Evolutionary conservation across 2,113 vertebrate species (phyloP), one percentile per base, ranked within the genome.

Genomic region (Stegastes partitus): DNA sequence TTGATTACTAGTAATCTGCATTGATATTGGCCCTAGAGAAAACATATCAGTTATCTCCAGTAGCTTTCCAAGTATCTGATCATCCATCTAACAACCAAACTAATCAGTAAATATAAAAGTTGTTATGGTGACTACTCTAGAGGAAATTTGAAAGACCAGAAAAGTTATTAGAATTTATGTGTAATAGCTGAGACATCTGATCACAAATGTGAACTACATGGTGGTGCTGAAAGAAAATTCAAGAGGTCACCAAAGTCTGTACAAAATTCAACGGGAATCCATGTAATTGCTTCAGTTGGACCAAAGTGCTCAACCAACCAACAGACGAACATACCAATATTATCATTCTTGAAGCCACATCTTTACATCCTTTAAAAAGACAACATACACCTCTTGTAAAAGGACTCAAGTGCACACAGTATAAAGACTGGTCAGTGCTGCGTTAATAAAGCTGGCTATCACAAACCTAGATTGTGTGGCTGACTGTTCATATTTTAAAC

Each of bases 401-500:
- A 18, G 25, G 47, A 4, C 4, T 5, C 53, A 26, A 59, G 49
- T 56, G 18, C 42, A 55, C 23, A 77, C 59, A 67, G 44, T 44
- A 49, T 28, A 44, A 71, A 49, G 56, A 10, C 56, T 59, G 57
- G 37, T 66, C 67, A 64, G 45, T 15, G 15, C 61, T 42, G 53
- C 61, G 18, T 49, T 77, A 49, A 53, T 31, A 56, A 76, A 37
- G 47, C 45, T 25, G 15, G 54, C 12, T 8, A 64, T 54, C 51
- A 51, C 25, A 44, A 10, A 58, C 19, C 58, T 23, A 59, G 55
- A 54, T 31, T 53, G 34, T 21, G 16, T 22, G 54, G 44, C 66
- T 23, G 12, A 77, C 54, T 53, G 8, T 56, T 64, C 69, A 72
- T 26, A 69, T 76, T 81, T 73, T 50, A 49, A 67, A 71, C 23